Evolutionary conservation across 1,140 invertebrate species (phyloP), one percentile per base, ranked within the genome.

Genomic region (Orius insidiosus): DNA sequence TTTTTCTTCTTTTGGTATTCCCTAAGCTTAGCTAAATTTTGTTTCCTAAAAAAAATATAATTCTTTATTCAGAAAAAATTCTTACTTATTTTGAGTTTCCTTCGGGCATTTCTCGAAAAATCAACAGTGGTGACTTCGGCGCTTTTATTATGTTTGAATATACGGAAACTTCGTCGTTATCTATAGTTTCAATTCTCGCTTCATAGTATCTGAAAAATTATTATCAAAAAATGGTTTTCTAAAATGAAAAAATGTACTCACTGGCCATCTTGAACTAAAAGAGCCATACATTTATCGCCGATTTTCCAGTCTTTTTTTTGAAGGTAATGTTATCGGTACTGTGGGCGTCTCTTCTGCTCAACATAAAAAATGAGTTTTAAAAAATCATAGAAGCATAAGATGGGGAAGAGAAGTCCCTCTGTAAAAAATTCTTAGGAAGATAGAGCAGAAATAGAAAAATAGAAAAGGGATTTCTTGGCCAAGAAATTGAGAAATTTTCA

Each of bases 1-100:
- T 89, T 86, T 60, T 92, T 90, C 64, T 93, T 92, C 57, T 93
- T 92, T 46, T 93, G 73, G 62, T 94, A 90, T 66, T 92, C 85
- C 58, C 82, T 63, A 52, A 76, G 70, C 54, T 85, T 86, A 56
- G 58, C 51, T 30, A 55, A 14, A 5, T 54, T 52, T 43, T 56
- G 54, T 48, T 59, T 59, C 47, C 56, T 59, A 38, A 35, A 56
- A 34, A 34, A 45, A 45, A 3, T 31, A 16, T 33, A 38, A 46
- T 24, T n/a, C 10, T 10, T 38, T 32, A 31, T 11, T 42, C 10
- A 37, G 44, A 53, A 15, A 40, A 45, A 68, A n/a, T n/a, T n/a
- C 65, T 46, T 62, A 63, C 56, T 63, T 59, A 57, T 44, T 60
- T 56, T 52, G 58, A 55, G 58, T 60, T 47, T 56, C 45, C 47